phyloP scores from a whole-genome alignment of 1,140 invertebrate genomes.

The Linepithema humile region DNA sequence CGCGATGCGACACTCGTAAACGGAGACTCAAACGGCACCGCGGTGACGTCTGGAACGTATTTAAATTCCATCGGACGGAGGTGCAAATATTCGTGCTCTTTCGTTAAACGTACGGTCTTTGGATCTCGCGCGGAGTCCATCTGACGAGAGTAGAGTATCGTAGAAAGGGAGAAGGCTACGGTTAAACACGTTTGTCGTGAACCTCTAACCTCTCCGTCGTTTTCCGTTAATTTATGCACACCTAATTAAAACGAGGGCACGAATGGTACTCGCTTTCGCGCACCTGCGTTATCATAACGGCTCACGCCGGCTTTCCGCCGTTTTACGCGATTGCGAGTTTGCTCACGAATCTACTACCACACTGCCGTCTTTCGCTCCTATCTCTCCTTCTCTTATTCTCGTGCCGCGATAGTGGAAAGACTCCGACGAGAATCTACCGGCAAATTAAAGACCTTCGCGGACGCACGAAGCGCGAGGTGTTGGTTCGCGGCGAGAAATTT shows the following conservation, averaged over 20 bases:
- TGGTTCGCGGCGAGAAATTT: neutral
- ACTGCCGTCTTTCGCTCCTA: neutral
- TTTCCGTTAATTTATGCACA: constrained; percentile 60
- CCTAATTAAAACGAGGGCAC: constrained; percentile 65
- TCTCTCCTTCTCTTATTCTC: constrained; percentile 8
- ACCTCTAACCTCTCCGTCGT: neutral
- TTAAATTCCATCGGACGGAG: constrained; percentile 41
- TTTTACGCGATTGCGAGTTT: constrained; percentile 43
- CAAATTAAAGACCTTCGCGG: neutral
- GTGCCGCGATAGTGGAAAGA: constrained; percentile 4
- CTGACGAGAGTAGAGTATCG: neutral
- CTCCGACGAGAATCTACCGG: neutral
- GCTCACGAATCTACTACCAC: constrained; percentile 12
- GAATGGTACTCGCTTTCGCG: constrained; percentile 56
- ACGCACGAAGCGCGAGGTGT: neutral
- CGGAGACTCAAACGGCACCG: constrained; percentile 21
- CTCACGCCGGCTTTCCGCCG: constrained; percentile 43
- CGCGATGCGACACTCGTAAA: constrained; percentile 47
- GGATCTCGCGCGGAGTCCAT: neutral
- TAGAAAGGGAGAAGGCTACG: neutral
- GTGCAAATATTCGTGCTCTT: constrained; percentile 25
- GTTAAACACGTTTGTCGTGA: constrained; percentile 22
- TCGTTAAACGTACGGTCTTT: neutral
- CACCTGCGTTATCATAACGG: constrained; percentile 56
- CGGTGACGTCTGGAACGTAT: neutral